These are phyloP conservation scores for Formica exsecta DNA, from an alignment of 1,140 invertebrate genomes.

Conservation along the genomic window DNA sequence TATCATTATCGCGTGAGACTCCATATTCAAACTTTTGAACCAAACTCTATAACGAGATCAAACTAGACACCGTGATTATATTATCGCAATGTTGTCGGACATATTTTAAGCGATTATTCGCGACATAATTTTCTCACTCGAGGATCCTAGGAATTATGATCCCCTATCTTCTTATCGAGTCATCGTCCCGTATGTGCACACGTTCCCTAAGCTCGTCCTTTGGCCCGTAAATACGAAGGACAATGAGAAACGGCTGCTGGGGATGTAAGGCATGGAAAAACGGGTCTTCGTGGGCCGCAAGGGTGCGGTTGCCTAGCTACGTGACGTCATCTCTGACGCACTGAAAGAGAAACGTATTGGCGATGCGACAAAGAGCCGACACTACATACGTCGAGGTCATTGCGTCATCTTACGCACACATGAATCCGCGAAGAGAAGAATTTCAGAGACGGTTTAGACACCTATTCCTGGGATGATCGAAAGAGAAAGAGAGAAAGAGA, in stretches of 20 bases:
- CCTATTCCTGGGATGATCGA: not conserved
- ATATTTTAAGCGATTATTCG: conserved; percentile 45
- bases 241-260: conserved; percentile 43
- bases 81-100: not conserved
- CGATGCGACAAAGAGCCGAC: conserved; percentile 58
- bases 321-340: conserved; percentile 79
- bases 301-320: conserved; percentile 79
- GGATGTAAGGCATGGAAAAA: conserved; percentile 69
- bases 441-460: conserved; percentile 37
- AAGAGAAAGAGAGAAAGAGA: not conserved
- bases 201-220: conserved; percentile 32
- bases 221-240: conserved; percentile 39
- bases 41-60: conserved; percentile 35
- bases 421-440: conserved; percentile 33
- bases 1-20: not conserved
- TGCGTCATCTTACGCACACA: conserved; percentile 67
- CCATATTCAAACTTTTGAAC: conserved; percentile 17
- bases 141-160: not conserved
- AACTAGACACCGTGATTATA: conserved; percentile 34
- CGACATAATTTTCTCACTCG: conserved; percentile 8
- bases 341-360: conserved; percentile 61
- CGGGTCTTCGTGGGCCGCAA: conserved; percentile 66
- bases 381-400: conserved; percentile 65
- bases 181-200: not conserved
- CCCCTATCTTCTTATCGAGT: conserved; percentile 47